Conservation (phyloP, 2,797 vertebrate genomes). For the Astyanax mexicanus region DNA sequence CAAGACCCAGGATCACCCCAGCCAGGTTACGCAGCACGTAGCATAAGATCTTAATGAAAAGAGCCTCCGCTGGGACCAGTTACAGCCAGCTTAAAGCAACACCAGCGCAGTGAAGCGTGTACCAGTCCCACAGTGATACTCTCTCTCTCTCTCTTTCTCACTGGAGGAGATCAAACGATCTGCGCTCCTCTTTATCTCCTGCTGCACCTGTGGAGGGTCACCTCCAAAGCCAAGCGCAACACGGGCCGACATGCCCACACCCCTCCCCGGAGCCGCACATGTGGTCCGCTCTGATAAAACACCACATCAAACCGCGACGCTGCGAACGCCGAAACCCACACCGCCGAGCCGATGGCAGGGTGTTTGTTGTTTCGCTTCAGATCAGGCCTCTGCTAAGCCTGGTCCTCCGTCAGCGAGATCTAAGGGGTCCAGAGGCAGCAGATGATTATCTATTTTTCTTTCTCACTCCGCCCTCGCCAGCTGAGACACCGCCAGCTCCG, state of each 20-base stretch:
- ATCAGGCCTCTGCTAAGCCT: not conserved
- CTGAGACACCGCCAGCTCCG: not conserved
- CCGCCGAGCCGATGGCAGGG: slow-evolving; percentile 10
- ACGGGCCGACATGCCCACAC: slow-evolving; percentile 41
- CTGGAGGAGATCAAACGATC: slow-evolving; percentile 50
- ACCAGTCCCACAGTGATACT: slow-evolving; percentile 45
- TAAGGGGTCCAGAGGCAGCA: not conserved
- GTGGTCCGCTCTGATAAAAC: slow-evolving; percentile 53
- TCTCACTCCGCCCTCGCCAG: slow-evolving; percentile 14
- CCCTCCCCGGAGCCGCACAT: slow-evolving; percentile 46
- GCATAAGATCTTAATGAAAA: slow-evolving; percentile 30
- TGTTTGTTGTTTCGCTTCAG: slow-evolving; percentile 43
- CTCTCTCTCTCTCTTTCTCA: slow-evolving; percentile 18
- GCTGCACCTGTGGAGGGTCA: slow-evolving; percentile 60
- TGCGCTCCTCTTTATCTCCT: slow-evolving; percentile 51
- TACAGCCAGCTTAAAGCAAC: slow-evolving; percentile 46
- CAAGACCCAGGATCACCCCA: not conserved
- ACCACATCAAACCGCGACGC: slow-evolving; percentile 52
- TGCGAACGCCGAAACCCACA: slow-evolving; percentile 42
- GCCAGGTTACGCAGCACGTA: slow-evolving; percentile 12
- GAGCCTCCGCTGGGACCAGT: slow-evolving; percentile 32
- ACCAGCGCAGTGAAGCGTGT: slow-evolving; percentile 18
- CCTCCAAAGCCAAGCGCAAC: slow-evolving; percentile 55
- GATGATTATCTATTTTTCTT: slow-evolving; percentile 28
- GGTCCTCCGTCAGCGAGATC: slow-evolving; percentile 17